Evolutionary conservation across 2,797 vertebrate genomes (phyloP).

Genomic region (Pseudomugil gertrudae): DNA sequence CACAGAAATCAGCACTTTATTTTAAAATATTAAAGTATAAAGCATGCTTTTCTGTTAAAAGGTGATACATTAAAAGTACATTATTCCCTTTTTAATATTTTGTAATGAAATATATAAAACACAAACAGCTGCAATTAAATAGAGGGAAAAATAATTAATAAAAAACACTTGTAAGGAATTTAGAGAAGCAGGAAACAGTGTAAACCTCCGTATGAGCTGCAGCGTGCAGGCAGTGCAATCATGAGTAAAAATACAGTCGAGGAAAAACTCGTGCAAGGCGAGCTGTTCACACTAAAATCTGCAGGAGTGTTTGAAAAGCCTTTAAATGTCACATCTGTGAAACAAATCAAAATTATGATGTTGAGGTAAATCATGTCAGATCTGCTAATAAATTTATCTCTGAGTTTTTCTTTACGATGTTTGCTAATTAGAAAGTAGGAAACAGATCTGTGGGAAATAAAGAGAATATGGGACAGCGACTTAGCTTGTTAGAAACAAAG

Average conservation of each 20-base stretch:
- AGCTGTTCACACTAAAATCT: background rate
- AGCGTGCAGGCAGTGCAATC: slow-evolving; percentile 45
- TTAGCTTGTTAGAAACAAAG: background rate
- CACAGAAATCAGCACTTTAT: slow-evolving; percentile 14
- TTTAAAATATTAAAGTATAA: slow-evolving; percentile 17
- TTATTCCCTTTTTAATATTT: background rate
- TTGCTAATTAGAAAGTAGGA: too few species aligned
- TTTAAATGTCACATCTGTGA: too few species aligned
- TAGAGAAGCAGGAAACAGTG: slow-evolving; percentile 49
- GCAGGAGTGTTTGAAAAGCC: background rate
- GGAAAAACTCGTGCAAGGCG: background rate
- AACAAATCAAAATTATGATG: too few species aligned
- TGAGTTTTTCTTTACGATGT: too few species aligned
- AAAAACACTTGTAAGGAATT: slow-evolving; percentile 2
- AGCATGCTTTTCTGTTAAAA: slow-evolving; percentile 10
- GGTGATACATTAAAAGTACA: background rate
- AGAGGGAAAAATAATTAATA: slow-evolving; percentile 47
- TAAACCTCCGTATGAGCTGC: slow-evolving; percentile 57
- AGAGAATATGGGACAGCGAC: too few species aligned
- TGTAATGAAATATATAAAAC: slow-evolving; percentile 5
- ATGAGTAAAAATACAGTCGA: slow-evolving; percentile 17
- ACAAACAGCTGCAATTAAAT: slow-evolving; percentile 8
- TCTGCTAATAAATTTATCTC: too few species aligned
- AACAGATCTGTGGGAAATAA: too few species aligned
- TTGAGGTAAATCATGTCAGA: background rate